phyloP scores from a whole-genome alignment of 23 tunicate species.

The Aplidium turbinatum region DNA sequence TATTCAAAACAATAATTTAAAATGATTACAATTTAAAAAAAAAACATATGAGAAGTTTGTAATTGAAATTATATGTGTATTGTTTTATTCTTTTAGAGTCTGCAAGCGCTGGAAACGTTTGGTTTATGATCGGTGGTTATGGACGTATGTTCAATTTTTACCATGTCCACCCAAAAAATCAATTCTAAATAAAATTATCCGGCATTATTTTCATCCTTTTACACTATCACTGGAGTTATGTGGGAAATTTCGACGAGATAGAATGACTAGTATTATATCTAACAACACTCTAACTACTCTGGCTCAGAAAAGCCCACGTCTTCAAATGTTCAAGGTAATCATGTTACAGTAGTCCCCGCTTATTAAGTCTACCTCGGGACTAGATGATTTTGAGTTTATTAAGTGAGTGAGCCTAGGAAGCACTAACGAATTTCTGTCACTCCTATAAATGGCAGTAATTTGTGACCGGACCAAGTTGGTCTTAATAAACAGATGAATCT shows the following conservation, averaged over 20 bases:
- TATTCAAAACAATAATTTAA: too few relatives aligned
- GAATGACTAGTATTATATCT: conserved; percentile 36
- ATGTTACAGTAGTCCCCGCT: too few relatives aligned
- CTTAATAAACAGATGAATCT: too few relatives aligned
- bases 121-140: conserved; percentile 58
- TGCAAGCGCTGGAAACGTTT: conserved; percentile 72
- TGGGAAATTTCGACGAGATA: conserved; percentile 43
- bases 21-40: too few relatives aligned
- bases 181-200: conserved; percentile 36
- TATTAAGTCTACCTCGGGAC: too few relatives aligned
- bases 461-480: too few relatives aligned
- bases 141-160: conserved; percentile 65
- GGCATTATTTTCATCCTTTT: conserved; percentile 55
- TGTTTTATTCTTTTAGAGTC: conserved; percentile 44
- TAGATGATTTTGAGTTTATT: too few relatives aligned
- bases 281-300: conserved; percentile 34
- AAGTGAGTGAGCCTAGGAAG: too few relatives aligned
- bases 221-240: conserved; percentile 69
- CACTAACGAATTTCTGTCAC: too few relatives aligned
- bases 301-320: conserved; percentile 44
- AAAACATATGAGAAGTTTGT: too few relatives aligned
- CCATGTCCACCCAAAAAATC: conserved; percentile 51
- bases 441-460: too few relatives aligned
- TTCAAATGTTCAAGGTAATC: conserved; percentile 59
- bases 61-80: too few relatives aligned